A percentile compares a stretch with the other conserved stretches of the same genome.
Evolutionary conservation across 2,797 vertebrate genomes (phyloP).

Genomic region (Lithobates sylvaticus): DNA sequence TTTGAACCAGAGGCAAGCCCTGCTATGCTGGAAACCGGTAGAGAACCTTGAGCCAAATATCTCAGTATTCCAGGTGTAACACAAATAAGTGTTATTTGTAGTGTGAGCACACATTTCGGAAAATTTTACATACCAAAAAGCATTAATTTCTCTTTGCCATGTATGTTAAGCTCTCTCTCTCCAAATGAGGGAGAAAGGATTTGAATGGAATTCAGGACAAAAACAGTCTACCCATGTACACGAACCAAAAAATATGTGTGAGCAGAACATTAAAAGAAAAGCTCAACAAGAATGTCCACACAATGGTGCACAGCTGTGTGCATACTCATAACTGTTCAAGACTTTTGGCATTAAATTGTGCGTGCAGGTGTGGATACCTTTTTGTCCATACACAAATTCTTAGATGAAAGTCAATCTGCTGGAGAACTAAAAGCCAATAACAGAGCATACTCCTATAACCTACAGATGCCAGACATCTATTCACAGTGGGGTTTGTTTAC

Average conservation of each 20-base stretch:
- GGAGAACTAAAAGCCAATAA: no score
- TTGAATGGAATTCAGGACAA: not conserved
- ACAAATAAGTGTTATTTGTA: slow-evolving; percentile 2
- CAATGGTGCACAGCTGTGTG: not conserved
- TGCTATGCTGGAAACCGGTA: slow-evolving; percentile 2
- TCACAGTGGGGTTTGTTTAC: no score
- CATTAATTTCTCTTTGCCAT: not conserved
- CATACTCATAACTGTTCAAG: not conserved
- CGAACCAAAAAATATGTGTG: not conserved
- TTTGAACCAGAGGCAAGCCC: slow-evolving; percentile 22
- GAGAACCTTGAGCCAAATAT: not conserved
- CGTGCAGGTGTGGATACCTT: no score
- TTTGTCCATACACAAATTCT: no score
- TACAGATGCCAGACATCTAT: no score
- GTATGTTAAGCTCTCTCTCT: not conserved
- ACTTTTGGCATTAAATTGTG: not conserved
- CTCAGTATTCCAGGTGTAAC: slow-evolving; percentile 18
- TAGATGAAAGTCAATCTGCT: no score
- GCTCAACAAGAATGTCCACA: not conserved
- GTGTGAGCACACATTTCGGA: not conserved
- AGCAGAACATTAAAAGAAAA: not conserved
- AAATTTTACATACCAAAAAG: not conserved
- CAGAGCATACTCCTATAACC: no score
- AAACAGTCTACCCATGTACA: not conserved
- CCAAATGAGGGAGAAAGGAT: not conserved